Evolutionary conservation across 2,113 vertebrate genomes (phyloP), one percentile per base, ranked within the genome.

Genomic region (Epinephelus cyanopodus): DNA sequence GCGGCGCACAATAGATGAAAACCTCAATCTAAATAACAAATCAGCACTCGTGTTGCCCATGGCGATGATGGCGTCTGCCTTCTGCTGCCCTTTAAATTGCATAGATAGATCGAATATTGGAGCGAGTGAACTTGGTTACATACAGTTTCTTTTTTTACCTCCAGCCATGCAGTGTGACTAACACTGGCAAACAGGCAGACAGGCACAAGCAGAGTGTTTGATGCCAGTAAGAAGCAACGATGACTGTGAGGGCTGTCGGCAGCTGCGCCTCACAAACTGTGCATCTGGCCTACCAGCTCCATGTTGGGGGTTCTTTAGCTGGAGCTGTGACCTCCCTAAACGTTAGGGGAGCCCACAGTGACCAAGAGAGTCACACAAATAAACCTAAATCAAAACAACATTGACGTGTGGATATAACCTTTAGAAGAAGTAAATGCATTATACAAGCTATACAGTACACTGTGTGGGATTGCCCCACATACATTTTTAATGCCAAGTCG

Each of bases 11-110:
- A 42, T 27, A 53, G 29, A 84, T 77, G 65, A 79, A 85, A 76
- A 66, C 68, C 33, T 53, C 14, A 53, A 85, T 86, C 62, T 85
- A 58, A 84, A 80, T 81, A 77, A 79, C 82, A 81, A 86, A 86
- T 83, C 66, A 83, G 42, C 53, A 23, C 50, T 71, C 5, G 0
- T 77, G 57, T 39, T 80, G 47, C 77, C 71, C 56, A 13, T 68
- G 56, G 71, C 71, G 48, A 45, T 48, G 45, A 75, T 72, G 9
- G 33, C 47, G 57, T 72, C 53, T 80, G 65, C 65, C 71, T 79
- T 66, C 60, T 82, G 60, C 67, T 81, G 77, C 79, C 68, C 64
- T 85, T 85, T 70, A 50, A 82, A 75, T 71, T 81, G 58, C 62
- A 79, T 27, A 61, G 45, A 72, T 19, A 57, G 54, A 77, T 72